Percentiles rank a stretch among this genome's conserved stretches.
Conservation (phyloP, 2,113 vertebrate genomes). For the Hylia prasina region DNA sequence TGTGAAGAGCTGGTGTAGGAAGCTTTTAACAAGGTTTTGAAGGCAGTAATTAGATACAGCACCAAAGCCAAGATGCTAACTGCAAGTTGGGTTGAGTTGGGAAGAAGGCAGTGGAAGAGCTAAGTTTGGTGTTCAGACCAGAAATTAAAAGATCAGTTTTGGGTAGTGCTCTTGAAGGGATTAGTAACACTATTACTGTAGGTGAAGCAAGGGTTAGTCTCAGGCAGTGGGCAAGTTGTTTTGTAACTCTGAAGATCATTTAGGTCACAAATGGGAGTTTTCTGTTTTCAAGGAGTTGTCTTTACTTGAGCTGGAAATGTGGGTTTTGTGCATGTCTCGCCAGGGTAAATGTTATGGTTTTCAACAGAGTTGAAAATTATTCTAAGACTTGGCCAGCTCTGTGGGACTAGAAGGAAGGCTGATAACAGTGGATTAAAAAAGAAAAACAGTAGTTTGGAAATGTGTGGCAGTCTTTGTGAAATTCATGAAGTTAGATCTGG, state of each 20-base stretch:
- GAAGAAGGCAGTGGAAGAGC: not conserved
- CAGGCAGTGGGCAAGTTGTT: not conserved
- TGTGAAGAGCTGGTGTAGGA: not conserved
- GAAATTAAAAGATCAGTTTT: not conserved
- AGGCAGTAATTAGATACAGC: not conserved
- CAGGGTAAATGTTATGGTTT: not conserved
- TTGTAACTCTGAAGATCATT: not conserved
- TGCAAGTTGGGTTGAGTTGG: not conserved
- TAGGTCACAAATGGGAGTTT: not conserved
- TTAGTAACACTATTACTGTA: not conserved
- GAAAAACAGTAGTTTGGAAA: not conserved
- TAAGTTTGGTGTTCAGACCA: not conserved
- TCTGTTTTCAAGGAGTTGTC: not conserved
- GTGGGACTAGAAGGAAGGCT: not conserved
- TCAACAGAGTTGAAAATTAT: not conserved
- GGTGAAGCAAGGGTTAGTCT: not conserved
- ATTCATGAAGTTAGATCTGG: not conserved
- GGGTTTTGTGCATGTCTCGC: not conserved
- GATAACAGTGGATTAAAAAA: not conserved
- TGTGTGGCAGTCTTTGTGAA: not conserved
- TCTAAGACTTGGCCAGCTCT: not conserved
- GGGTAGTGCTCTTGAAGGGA: not conserved
- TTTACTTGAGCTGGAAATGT: not conserved
- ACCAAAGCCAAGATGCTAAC: not conserved
- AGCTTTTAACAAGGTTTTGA: not conserved